phyloP scores from a whole-genome alignment of 2,888 invertebrate species.

The Gortyna flavago region DNA sequence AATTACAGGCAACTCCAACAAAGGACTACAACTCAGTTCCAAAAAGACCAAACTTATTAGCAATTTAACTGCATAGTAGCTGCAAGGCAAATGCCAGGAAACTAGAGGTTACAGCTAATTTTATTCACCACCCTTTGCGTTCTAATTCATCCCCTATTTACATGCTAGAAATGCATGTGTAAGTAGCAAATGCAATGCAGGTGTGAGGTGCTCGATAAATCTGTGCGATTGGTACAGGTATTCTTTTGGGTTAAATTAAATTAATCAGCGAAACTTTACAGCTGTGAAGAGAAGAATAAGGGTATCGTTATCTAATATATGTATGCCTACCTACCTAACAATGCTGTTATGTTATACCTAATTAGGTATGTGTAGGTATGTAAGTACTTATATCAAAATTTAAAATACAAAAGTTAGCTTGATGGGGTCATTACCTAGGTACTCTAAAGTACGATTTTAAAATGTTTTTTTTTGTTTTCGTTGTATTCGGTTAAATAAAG shows the following conservation, averaged over 20 bases:
- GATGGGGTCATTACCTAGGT: background rate
- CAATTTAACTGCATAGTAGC: constrained; percentile 21
- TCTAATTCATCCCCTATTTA: constrained; percentile 66
- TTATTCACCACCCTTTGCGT: constrained; percentile 55
- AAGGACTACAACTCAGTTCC: constrained; percentile 8
- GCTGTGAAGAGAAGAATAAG: background rate
- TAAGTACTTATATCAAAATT: background rate
- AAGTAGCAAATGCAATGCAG: constrained; percentile 68
- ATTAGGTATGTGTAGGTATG: too few species aligned
- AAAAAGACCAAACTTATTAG: constrained; percentile 31
- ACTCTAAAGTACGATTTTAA: background rate
- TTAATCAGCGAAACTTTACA: background rate
- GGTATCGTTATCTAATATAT: background rate
- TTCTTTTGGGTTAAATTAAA: constrained; percentile 41
- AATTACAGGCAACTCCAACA: constrained; percentile 5
- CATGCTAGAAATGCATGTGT: constrained; percentile 73
- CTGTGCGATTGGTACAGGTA: constrained; percentile 75
- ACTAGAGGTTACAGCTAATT: constrained; percentile 51
- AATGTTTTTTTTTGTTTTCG: background rate
- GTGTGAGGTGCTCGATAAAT: constrained; percentile 80
- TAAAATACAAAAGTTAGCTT: background rate
- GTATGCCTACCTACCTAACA: too few species aligned
- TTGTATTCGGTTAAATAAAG: background rate
- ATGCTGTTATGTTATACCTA: too few species aligned
- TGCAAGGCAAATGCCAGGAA: constrained; percentile 46